Percentiles rank a stretch among this genome's conserved stretches.
Evolutionary conservation across 2,797 vertebrate species (phyloP).

Genomic region (Leptodactylus fallax): DNA sequence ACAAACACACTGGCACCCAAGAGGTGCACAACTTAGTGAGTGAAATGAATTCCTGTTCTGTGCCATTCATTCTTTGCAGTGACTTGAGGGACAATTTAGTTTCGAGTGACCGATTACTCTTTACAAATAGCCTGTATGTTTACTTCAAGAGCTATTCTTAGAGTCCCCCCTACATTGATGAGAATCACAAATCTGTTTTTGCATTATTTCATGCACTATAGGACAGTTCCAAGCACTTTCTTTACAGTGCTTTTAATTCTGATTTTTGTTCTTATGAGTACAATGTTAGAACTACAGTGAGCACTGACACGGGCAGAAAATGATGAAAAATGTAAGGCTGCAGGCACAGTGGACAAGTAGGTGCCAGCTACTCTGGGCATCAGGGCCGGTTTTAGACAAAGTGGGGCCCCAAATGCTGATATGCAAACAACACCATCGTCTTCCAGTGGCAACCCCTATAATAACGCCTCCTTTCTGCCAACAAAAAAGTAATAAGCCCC

Average conservation of each 20-base stretch:
- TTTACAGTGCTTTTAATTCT: neutral
- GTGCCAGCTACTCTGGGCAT: neutral
- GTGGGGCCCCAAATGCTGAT: too few relatives aligned
- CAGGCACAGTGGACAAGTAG: neutral
- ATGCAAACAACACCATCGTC: too few relatives aligned
- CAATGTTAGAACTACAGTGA: neutral
- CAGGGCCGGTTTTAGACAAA: too few relatives aligned
- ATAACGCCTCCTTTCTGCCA: too few relatives aligned
- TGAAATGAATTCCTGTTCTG: slow-evolving; percentile 18
- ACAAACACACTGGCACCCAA: slow-evolving; percentile 37
- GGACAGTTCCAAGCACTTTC: neutral
- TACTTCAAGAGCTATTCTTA: neutral
- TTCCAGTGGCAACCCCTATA: too few relatives aligned
- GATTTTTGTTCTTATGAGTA: neutral
- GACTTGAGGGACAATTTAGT: neutral
- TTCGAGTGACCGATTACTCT: slow-evolving; percentile 14
- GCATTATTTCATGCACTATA: too few relatives aligned
- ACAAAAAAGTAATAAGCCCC: too few relatives aligned
- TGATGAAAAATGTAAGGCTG: neutral
- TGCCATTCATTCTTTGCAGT: slow-evolving; percentile 2
- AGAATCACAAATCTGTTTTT: too few relatives aligned
- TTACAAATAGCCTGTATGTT: slow-evolving; percentile 1
- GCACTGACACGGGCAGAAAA: neutral
- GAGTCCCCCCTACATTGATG: neutral
- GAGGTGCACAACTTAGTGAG: slow-evolving; percentile 21